A percentile compares a stretch with the other conserved stretches of the same genome.
Evolutionary conservation across 2,888 invertebrate genomes (phyloP).

Genomic region (Apamea monoglypha): DNA sequence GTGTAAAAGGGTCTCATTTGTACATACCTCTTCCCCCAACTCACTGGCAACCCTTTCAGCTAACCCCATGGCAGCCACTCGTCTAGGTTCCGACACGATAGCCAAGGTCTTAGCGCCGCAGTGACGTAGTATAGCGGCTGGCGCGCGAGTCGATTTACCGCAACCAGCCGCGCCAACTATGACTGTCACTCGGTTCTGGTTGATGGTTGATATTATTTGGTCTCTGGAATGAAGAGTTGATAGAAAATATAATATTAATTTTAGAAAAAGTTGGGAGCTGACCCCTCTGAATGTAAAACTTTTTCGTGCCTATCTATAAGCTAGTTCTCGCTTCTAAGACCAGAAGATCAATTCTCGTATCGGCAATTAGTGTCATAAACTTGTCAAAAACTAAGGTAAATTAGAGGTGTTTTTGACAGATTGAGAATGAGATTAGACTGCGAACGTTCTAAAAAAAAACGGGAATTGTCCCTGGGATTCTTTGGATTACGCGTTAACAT

Average conservation of each 20-base stretch:
- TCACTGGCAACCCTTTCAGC: slow-evolving; percentile 92
- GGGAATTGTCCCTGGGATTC: too few relatives aligned
- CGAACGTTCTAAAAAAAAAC: too few relatives aligned
- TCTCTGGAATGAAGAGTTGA: slow-evolving; percentile 69
- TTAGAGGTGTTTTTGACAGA: too few relatives aligned
- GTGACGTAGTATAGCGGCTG: slow-evolving; percentile 88
- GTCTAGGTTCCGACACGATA: slow-evolving; percentile 92
- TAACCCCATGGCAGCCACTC: slow-evolving; percentile 92
- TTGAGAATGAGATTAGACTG: too few relatives aligned
- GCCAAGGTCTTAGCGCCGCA: slow-evolving; percentile 88
- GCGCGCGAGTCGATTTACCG: slow-evolving; percentile 93
- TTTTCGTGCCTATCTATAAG: background rate
- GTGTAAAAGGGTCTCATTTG: background rate
- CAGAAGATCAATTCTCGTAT: too few relatives aligned
- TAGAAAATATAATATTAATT: too few relatives aligned
- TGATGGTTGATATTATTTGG: slow-evolving; percentile 87
- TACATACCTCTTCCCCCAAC: slow-evolving; percentile 89
- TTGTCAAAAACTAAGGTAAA: too few relatives aligned
- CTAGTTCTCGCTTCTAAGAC: too few relatives aligned
- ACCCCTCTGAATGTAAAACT: too few relatives aligned
- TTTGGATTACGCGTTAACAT: too few relatives aligned
- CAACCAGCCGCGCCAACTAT: slow-evolving; percentile 93
- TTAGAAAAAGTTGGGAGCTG: background rate
- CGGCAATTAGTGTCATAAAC: too few relatives aligned
- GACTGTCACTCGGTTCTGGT: slow-evolving; percentile 88